phyloP scores from a whole-genome alignment of 2,797 vertebrate species.

The Malurus splendens region DNA sequence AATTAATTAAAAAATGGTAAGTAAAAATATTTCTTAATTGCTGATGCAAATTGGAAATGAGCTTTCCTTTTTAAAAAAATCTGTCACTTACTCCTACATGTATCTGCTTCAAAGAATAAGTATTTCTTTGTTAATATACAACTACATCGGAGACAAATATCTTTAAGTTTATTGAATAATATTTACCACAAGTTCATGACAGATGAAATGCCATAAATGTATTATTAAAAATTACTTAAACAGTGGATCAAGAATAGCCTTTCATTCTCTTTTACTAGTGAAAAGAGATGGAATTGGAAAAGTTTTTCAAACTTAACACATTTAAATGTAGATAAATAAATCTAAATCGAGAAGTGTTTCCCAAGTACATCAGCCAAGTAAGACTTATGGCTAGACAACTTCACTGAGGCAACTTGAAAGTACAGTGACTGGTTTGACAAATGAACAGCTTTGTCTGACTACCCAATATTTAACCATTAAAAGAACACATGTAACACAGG shows the following conservation, averaged over 20 bases:
- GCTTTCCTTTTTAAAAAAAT: not conserved
- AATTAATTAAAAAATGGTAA: not conserved
- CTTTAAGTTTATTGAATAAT: not conserved
- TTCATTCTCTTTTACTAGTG: not conserved
- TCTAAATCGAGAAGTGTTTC: not conserved
- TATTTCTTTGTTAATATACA: not conserved
- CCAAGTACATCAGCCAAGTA: not conserved
- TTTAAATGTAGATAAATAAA: not conserved
- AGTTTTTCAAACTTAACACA: not conserved
- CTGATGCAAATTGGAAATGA: not conserved
- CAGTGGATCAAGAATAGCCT: not conserved
- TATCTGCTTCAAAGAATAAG: not conserved
- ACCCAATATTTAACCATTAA: not conserved
- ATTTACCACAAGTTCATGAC: not conserved
- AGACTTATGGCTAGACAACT: not conserved
- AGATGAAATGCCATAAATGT: not conserved
- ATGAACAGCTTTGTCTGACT: not conserved
- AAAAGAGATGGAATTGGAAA: not conserved
- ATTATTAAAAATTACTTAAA: not conserved
- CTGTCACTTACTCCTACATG: not conserved
- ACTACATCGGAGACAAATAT: not conserved
- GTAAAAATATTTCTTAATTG: not conserved
- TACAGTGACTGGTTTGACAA: not conserved
- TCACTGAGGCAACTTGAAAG: not conserved
- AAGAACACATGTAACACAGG: not conserved